Evolutionary conservation across 2,888 invertebrate species (phyloP).

Genomic region (Sinhomidia bicolor): DNA sequence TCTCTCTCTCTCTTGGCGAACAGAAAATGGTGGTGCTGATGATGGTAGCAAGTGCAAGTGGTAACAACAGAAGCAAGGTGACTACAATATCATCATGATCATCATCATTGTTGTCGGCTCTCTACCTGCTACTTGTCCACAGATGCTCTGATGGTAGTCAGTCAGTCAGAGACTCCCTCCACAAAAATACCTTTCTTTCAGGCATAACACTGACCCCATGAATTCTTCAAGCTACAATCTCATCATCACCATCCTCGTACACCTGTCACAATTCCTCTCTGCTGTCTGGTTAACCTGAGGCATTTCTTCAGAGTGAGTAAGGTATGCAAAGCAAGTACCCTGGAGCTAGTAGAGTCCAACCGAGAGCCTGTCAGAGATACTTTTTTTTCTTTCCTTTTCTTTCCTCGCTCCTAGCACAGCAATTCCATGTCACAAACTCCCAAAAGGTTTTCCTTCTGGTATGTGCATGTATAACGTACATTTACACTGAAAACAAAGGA

Average conservation of each 20-base stretch:
- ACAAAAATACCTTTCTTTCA: constrained; percentile 35
- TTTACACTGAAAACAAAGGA: constrained; percentile 33
- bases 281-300: constrained; percentile 60
- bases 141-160: too few relatives aligned
- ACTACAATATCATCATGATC: constrained; percentile 28
- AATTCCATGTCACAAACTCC: constrained; percentile 53
- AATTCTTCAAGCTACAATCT: constrained; percentile 62
- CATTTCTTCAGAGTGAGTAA: constrained; percentile 2
- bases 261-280: constrained; percentile 62
- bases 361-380: not conserved
- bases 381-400: not conserved
- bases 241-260: constrained; percentile 55
- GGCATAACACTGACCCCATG: constrained; percentile 62
- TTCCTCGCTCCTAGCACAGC: not conserved
- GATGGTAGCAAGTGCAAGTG: constrained; percentile 36
- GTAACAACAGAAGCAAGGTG: constrained; percentile 37
- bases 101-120: too few relatives aligned
- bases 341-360: constrained; percentile 33
- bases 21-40: not conserved
- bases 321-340: constrained; percentile 49
- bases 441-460: constrained; percentile 24
- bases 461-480: not conserved
- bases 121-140: not conserved
- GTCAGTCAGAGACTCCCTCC: not conserved
- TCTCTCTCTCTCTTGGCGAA: not conserved